Percentiles rank a stretch among this genome's conserved stretches.
Evolutionary conservation across 1,140 invertebrate genomes (phyloP).

Genomic region (Cydia amplana): DNA sequence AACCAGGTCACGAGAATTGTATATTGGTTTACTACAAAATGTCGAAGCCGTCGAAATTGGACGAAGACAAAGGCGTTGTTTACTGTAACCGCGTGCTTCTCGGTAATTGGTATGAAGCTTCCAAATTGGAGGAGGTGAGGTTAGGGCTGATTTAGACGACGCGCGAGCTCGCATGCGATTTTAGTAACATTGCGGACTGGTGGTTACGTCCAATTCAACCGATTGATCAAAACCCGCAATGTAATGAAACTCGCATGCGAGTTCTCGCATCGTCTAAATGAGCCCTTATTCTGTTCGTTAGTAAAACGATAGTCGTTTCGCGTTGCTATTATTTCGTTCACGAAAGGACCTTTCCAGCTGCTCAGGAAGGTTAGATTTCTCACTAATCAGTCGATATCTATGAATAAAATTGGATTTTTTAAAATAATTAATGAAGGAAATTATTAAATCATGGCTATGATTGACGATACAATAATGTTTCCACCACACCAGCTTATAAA

Average conservation of each 20-base stretch:
- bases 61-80: constrained; percentile 70
- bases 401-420: no score
- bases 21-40: neutral
- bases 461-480: no score
- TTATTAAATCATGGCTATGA: neutral
- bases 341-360: neutral
- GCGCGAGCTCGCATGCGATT: no score
- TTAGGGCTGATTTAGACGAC: no score
- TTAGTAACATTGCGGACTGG: no score
- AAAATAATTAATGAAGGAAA: neutral
- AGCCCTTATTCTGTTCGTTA: constrained; percentile 28
- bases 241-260: no score
- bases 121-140: constrained; percentile 66
- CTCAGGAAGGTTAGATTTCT: neutral
- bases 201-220: no score
- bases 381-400: neutral
- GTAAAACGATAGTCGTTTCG: constrained; percentile 25
- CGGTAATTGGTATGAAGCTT: constrained; percentile 72
- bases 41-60: constrained; percentile 46
- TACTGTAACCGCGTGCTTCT: constrained; percentile 65
- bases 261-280: no score
- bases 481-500: no score
- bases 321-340: constrained; percentile 7
- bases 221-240: no score
- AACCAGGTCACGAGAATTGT: neutral